These are phyloP conservation scores for Phalacrocorax aristotelis DNA, from an alignment of 2,113 vertebrate species.

Conservation along the genomic window DNA sequence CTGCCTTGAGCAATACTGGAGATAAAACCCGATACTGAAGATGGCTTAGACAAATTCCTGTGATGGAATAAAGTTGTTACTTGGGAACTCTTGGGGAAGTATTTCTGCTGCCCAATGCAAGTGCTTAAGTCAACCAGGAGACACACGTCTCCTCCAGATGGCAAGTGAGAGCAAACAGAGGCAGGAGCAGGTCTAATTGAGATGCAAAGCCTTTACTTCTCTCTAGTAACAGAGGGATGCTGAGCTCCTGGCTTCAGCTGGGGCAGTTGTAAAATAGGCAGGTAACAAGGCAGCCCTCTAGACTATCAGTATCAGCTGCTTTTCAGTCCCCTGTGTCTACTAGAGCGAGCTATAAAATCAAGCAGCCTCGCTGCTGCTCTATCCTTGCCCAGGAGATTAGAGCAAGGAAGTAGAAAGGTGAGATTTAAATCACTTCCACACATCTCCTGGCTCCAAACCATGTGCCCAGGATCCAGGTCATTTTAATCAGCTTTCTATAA, in stretches of 20 bases:
- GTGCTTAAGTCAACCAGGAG: neutral
- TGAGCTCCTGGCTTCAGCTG: neutral
- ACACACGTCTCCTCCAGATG: neutral
- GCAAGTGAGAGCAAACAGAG: neutral
- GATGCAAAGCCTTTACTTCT: neutral
- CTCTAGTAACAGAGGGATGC: neutral
- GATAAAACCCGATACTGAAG: constrained; percentile 52
- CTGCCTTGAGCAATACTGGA: constrained; percentile 34
- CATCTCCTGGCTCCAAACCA: neutral
- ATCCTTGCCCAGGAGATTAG: neutral
- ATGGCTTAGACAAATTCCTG: constrained; percentile 51
- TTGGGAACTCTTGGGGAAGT: neutral
- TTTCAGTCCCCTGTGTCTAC: neutral
- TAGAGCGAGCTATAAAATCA: neutral
- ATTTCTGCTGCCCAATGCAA: neutral
- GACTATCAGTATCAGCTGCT: neutral
- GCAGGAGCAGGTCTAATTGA: neutral
- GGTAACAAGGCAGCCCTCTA: neutral
- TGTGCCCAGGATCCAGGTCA: neutral
- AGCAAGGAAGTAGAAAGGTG: neutral
- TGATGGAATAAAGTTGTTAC: constrained; percentile 9
- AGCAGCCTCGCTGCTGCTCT: neutral
- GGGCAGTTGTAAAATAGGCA: neutral
- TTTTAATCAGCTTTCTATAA: constrained; percentile 42
- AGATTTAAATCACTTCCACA: constrained; percentile 16